Evolutionary conservation across 2,888 invertebrate genomes (phyloP).

Genomic region (Drosophila koepferae): DNA sequence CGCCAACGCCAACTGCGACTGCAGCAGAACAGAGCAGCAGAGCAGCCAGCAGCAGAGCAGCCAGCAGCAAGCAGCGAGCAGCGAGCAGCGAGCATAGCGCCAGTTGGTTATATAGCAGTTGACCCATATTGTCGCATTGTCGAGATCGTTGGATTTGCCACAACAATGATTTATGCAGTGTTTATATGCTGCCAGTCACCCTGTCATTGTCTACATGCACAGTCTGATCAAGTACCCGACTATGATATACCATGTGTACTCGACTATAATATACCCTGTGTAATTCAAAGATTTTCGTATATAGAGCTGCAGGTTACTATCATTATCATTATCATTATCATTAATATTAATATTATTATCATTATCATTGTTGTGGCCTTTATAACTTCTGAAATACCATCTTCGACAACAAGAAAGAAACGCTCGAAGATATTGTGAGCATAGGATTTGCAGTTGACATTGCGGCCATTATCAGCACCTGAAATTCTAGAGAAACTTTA

Average conservation of each 20-base stretch:
- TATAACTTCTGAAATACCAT: too few species aligned
- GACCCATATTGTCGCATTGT: constrained; percentile 50
- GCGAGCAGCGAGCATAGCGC: constrained; percentile 2
- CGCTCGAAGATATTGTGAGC: too few species aligned
- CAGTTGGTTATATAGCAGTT: constrained; percentile 36
- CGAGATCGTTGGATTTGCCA: constrained; percentile 46
- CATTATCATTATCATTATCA: too few species aligned
- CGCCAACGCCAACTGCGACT: constrained; percentile 7
- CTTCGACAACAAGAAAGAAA: too few species aligned
- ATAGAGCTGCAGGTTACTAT: too few species aligned
- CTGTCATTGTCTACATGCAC: neutral
- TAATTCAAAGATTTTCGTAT: too few species aligned
- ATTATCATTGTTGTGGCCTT: too few species aligned
- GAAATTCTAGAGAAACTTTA: too few species aligned
- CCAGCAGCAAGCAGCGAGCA: neutral
- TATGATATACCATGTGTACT: constrained; percentile 12
- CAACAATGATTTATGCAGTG: constrained; percentile 41
- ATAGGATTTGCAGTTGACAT: too few species aligned
- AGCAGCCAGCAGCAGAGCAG: neutral
- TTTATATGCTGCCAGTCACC: constrained; percentile 12
- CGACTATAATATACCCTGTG: constrained; percentile 27
- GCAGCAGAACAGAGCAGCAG: neutral
- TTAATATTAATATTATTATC: too few species aligned
- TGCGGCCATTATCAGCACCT: too few species aligned
- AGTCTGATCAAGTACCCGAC: neutral